Base-by-base conservation (phyloP, 1,140 invertebrate genomes). In the Nilaparvata lugens region DNA sequence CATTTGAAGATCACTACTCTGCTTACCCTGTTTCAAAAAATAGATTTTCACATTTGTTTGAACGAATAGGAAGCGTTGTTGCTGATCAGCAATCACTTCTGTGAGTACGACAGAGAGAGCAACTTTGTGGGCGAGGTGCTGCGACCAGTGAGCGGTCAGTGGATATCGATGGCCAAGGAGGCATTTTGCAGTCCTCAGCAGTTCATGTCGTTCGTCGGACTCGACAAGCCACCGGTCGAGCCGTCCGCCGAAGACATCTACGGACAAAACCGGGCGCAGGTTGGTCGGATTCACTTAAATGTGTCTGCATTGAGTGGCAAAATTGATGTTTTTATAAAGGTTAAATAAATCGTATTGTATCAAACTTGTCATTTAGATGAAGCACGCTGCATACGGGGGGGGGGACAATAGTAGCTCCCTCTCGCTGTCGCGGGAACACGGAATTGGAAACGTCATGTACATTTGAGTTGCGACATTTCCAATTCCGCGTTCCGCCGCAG, bases 51-150 rank as follows among this genome's bases (percentile, higher is more conserved):
- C n/a, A n/a, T 60, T 11, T 40, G 25, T 51, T 58, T 43, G 4
- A 31, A 25, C 21, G 67, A 70, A 3, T 73, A 83, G 69, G 89
- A 91, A 72, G 86, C 88, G 0, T 69, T 91, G 14, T 70, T 93
- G 2, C 74, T 91, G 1, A 88, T 89, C 66, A 93, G 90, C 19
- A 96, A 95, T 78, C 87, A 93, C 69, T 91, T 91, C 68, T 85
- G 88, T 69, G 88, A 94, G 73, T 95, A 89, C 70, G 86, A 91
- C 61, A 81, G 88, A 2, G 91, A 95, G 71, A 85, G 84, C 21
- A 75, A 79, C 19, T 92, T 93, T 64, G 84, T 94, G 2, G 83
- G 83, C n/a, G 86, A 92, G 74, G 83, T 93, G 11, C 76, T 90
- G 42, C 71, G 76, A 13, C 82, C 83, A 42, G 81, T 81, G 1